Evolutionary conservation across 1,140 invertebrate species (phyloP).

Genomic region (Calliopsis andreniformis): DNA sequence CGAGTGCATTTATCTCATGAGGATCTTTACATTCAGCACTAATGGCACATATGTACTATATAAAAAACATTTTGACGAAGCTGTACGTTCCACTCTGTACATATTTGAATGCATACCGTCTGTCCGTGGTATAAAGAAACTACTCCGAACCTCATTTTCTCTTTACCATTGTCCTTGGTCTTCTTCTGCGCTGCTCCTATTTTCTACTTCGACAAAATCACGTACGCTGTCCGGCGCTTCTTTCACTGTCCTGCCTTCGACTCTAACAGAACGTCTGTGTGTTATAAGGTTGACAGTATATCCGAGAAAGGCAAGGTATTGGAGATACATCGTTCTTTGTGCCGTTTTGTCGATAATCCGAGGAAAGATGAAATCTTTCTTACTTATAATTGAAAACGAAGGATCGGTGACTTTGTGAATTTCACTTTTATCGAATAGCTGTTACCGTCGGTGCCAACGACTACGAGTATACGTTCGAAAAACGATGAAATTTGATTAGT

Average conservation of each 20-base stretch:
- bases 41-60: no score
- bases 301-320: no score
- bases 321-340: conserved; percentile 3
- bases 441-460: neutral
- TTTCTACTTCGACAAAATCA: conserved; percentile 44
- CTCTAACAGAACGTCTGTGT: conserved; percentile 21
- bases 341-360: conserved; percentile 13
- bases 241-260: neutral
- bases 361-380: neutral
- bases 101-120: conserved; percentile 20
- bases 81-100: no score
- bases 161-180: conserved; percentile 18
- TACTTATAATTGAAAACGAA: conserved; percentile 8
- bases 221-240: conserved; percentile 12
- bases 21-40: no score
- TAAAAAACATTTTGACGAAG: neutral
- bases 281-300: neutral
- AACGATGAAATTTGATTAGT: conserved; percentile 18
- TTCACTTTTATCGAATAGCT: conserved; percentile 10
- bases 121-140: conserved; percentile 23
- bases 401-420: conserved; percentile 1
- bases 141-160: conserved; percentile 42
- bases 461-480: neutral
- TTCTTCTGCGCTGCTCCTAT: conserved; percentile 13
- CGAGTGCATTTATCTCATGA: no score